A percentile compares a stretch with the other conserved stretches of the same genome.
These are phyloP conservation scores for Tragelaphus strepsiceros DNA, from an alignment of 2,113 vertebrate genomes.

Conservation along the genomic window DNA sequence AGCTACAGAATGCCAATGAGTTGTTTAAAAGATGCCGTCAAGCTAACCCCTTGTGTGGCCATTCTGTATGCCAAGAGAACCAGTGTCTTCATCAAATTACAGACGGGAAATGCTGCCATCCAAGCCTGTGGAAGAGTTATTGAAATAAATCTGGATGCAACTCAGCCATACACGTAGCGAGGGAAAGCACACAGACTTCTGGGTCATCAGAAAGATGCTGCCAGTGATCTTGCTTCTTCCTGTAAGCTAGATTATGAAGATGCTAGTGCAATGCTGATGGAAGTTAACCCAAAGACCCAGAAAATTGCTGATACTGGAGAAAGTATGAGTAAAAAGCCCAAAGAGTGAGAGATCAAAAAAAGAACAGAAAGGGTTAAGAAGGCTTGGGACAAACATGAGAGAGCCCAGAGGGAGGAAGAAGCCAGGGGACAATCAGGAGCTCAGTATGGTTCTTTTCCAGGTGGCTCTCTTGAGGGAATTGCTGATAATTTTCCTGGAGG, in stretches of 20 bases:
- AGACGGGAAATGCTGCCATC: slow-evolving; percentile 97
- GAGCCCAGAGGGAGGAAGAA: background rate
- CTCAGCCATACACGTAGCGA: background rate
- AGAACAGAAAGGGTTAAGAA: slow-evolving; percentile 93
- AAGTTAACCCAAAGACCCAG: slow-evolving; percentile 82
- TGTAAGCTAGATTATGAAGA: slow-evolving; percentile 98
- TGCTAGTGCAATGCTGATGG: slow-evolving; percentile 91
- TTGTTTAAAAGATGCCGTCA: slow-evolving; percentile 95
- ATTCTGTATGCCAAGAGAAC: slow-evolving; percentile 96
- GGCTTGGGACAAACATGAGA: slow-evolving; percentile 74
- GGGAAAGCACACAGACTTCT: background rate
- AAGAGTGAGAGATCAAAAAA: slow-evolving; percentile 90
- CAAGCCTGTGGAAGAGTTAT: background rate
- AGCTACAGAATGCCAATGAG: slow-evolving; percentile 78
- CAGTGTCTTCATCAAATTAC: slow-evolving; percentile 93
- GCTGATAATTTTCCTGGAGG: background rate
- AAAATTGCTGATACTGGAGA: slow-evolving; percentile 94
- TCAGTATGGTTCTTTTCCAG: slow-evolving; percentile 81
- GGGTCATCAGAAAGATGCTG: slow-evolving; percentile 96
- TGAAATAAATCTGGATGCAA: background rate
- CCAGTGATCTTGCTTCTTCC: slow-evolving; percentile 91
- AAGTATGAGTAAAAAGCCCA: slow-evolving; percentile 95
- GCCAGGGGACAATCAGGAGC: slow-evolving; percentile 85
- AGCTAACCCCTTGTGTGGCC: slow-evolving; percentile 92
- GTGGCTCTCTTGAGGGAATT: background rate